These are phyloP conservation scores for Sepioteuthis lessoniana DNA, from an alignment of 2,888 invertebrate species.

Conservation along the genomic window DNA sequence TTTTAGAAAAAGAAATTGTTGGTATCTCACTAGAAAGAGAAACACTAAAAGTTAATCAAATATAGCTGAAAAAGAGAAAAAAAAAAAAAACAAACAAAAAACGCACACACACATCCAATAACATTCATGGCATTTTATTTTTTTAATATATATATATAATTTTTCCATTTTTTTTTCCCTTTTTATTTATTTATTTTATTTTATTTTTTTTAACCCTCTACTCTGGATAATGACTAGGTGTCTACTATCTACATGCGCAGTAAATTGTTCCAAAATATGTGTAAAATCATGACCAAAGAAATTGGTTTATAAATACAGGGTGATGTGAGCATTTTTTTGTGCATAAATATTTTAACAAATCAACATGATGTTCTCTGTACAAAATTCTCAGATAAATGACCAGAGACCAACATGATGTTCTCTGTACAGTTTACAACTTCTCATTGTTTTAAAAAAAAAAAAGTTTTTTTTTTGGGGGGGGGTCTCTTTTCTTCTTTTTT, in stretches of 20 bases:
- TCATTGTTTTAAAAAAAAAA: not conserved
- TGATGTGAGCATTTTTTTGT: constrained; percentile 23
- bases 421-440: not conserved
- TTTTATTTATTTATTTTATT: too few species aligned
- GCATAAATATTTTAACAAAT: constrained; percentile 47
- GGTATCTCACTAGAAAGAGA: too few species aligned
- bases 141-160: too few species aligned
- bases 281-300: constrained; percentile 33
- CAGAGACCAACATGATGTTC: not conserved
- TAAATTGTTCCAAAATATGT: constrained; percentile 21
- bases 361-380: constrained; percentile 42
- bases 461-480: not conserved
- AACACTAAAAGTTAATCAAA: too few species aligned
- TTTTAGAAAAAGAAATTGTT: too few species aligned
- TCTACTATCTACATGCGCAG: constrained; percentile 33
- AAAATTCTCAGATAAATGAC: not conserved
- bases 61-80: too few species aligned
- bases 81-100: too few species aligned
- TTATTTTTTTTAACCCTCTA: not conserved
- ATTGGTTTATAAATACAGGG: constrained; percentile 21
- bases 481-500: too few species aligned
- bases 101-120: too few species aligned
- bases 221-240: not conserved
- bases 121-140: too few species aligned
- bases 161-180: too few species aligned